Base-by-base conservation (phyloP, 2,113 vertebrate genomes). In the Vicugna pacos region DNA sequence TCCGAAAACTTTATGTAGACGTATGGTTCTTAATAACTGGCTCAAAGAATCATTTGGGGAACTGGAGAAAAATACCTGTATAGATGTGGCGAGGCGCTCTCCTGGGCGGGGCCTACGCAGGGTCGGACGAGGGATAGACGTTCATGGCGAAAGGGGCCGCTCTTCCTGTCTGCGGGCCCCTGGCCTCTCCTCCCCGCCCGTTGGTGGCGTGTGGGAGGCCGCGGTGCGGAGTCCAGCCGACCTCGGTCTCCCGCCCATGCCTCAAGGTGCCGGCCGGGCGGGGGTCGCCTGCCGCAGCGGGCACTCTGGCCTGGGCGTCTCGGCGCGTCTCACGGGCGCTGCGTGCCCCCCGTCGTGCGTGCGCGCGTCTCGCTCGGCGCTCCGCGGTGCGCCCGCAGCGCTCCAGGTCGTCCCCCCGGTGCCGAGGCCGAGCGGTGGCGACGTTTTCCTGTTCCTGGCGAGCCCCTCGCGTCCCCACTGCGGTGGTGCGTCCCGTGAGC, bases 241-340 rank as follows among this genome's bases (percentile, higher is more conserved):
- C 2, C 38, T 17, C 2, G 3, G 15, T 26, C 12, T 9, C 28
- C 3, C 0, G 22, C 17, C 12, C 0, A 28, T 2, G 20, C 50
- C 35, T 30, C 35, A 3, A 0, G 35, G 28, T 0, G 30, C 1
- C 0, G 0, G n/a, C 0, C 12, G 0, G 0, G 1, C 15, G 22
- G 0, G 60, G 60, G 58, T 32, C 46, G 17, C 0, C 4, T 14
- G 48, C 32, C 10, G 2, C 30, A 46, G 22, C 8, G 1, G 22
- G 6, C 50, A 5, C 6, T 6, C 8, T 35, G 2, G 12, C 8
- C 48, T 8, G 5, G 3, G 30, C 16, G 0, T 35, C 12, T 4
- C 3, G 26, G 4, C 3, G 19, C 3, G 3, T 8, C 2, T 0
- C 6, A 28, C 3, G 75, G 30, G 0, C 32, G 24, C 62, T 0